Evolutionary conservation across 2,113 vertebrate genomes (phyloP).

Genomic region (Lampris megalopsis): DNA sequence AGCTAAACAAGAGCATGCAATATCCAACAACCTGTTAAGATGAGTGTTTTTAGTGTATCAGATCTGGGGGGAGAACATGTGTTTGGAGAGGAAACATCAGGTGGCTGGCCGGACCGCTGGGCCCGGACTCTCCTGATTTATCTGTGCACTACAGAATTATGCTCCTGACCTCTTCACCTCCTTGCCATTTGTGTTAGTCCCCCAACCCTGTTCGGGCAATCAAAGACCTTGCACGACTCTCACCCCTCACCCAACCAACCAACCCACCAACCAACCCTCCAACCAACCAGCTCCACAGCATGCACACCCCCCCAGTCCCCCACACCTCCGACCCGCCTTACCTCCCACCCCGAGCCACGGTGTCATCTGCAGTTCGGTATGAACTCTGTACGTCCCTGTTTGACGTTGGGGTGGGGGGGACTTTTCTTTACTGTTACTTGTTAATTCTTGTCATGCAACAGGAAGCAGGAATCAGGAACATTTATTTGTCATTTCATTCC

Average conservation of each 20-base stretch:
- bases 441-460: no score
- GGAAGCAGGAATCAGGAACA: no score
- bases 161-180: constrained; percentile 81
- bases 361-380: constrained; percentile 72
- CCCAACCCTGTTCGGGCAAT: constrained; percentile 77
- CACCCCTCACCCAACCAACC: constrained; percentile 40
- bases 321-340: no score
- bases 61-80: constrained; percentile 30
- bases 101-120: constrained; percentile 63
- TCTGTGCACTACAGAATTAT: constrained; percentile 81
- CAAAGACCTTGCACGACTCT: constrained; percentile 59
- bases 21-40: neutral
- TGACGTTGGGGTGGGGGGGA: neutral
- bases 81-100: constrained; percentile 80
- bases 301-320: no score
- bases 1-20: neutral
- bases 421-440: no score
- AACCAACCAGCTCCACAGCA: no score
- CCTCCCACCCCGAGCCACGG: constrained; percentile 47
- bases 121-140: constrained; percentile 79
- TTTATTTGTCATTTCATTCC: no score
- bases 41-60: constrained; percentile 46
- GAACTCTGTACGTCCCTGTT: constrained; percentile 7
- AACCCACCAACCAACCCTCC: neutral
- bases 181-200: constrained; percentile 81